Evolutionary conservation across 2,797 vertebrate genomes (phyloP).

Genomic region (Coregonus sp.): DNA sequence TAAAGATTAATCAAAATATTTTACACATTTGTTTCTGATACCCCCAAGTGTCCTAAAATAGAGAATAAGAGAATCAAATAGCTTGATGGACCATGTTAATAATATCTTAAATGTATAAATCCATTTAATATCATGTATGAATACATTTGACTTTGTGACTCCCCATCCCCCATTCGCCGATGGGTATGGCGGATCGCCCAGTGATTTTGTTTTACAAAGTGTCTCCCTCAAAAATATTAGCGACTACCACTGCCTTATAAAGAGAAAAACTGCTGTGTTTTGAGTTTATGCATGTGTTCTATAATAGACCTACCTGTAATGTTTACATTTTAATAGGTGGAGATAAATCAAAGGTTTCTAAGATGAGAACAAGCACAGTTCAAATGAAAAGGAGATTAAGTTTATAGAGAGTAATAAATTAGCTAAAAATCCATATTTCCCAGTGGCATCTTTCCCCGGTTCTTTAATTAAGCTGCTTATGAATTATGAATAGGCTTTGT

Average conservation of each 20-base stretch:
- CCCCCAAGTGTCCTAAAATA: too few species aligned
- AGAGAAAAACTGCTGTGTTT: background rate
- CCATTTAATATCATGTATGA: too few species aligned
- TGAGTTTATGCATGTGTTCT: conserved; percentile 16
- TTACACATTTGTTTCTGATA: too few species aligned
- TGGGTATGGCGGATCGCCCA: too few species aligned
- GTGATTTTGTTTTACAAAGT: too few species aligned
- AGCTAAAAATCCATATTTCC: conserved; percentile 58
- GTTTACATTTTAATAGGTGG: conserved; percentile 38
- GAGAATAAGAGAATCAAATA: too few species aligned
- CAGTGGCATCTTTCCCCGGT: conserved; percentile 49
- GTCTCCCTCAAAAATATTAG: too few species aligned
- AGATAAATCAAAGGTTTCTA: conserved; percentile 57
- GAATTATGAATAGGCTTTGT: conserved; percentile 44
- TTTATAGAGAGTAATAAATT: conserved; percentile 66
- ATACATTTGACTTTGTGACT: too few species aligned
- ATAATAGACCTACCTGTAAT: conserved; percentile 35
- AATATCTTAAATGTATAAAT: too few species aligned
- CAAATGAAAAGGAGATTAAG: conserved; percentile 53
- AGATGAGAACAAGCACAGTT: conserved; percentile 28
- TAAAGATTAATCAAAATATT: too few species aligned
- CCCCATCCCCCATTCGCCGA: background rate
- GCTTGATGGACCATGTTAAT: too few species aligned
- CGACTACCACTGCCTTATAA: too few species aligned
- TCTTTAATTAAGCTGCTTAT: conserved; percentile 69